These are phyloP conservation scores for Centropus unirufus DNA, from an alignment of 2,113 vertebrate species.

Conservation along the genomic window DNA sequence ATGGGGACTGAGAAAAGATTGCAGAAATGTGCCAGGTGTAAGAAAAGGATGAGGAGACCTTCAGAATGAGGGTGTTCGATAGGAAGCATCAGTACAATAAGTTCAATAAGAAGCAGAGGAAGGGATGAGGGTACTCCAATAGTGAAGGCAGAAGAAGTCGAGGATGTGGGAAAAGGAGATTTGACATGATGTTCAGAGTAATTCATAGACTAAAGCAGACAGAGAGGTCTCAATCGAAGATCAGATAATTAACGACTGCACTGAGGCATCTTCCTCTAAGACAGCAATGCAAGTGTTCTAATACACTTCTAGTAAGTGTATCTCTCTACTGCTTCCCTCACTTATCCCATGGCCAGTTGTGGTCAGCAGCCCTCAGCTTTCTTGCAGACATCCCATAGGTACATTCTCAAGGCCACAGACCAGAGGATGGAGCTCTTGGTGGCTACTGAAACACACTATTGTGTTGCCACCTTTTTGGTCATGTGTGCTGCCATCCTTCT, in stretches of 20 bases:
- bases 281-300: neutral
- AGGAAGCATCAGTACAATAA: neutral
- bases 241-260: constrained; percentile 51
- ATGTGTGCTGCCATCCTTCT: neutral
- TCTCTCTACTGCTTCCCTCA: neutral
- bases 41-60: neutral
- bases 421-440: neutral
- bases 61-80: neutral
- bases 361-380: neutral
- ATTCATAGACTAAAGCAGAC: constrained; percentile 47
- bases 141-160: neutral
- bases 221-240: constrained; percentile 25
- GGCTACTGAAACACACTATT: neutral
- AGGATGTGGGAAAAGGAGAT: neutral
- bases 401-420: neutral
- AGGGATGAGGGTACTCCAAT: neutral
- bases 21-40: neutral
- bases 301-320: neutral
- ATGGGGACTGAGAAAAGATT: neutral
- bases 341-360: neutral
- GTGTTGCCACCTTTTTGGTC: neutral
- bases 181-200: neutral
- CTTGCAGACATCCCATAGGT: neutral
- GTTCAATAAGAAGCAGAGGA: too few relatives aligned
- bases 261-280: neutral